A percentile compares a stretch with the other conserved stretches of the same genome.
phyloP scores from a whole-genome alignment of 2,797 vertebrate species.

The Columba guinea region DNA sequence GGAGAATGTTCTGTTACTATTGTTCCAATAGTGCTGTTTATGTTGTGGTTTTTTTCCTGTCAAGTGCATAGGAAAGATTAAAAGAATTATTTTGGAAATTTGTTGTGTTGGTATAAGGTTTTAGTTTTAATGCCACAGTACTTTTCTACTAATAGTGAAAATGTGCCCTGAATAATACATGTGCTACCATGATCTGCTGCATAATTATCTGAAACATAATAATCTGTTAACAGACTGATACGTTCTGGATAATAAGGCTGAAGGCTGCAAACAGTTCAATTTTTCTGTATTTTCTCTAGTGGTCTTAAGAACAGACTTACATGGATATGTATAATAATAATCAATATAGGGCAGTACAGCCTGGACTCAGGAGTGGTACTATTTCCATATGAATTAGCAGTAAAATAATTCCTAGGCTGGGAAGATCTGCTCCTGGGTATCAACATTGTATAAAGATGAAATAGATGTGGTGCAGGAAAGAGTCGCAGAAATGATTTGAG shows the following conservation, averaged over 20 bases:
- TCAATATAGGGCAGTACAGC: not conserved
- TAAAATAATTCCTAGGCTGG: not conserved
- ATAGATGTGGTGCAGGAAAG: not conserved
- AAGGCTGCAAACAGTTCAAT: not conserved
- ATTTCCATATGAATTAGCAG: not conserved
- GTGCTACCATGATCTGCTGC: not conserved
- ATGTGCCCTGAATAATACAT: not conserved
- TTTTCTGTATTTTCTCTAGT: not conserved
- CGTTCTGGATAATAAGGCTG: not conserved
- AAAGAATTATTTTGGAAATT: not conserved
- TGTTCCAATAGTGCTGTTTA: not conserved
- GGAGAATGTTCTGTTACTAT: not conserved
- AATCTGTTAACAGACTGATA: not conserved
- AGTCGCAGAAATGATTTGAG: not conserved
- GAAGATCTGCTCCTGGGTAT: not conserved
- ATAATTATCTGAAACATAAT: not conserved
- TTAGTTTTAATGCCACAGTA: not conserved
- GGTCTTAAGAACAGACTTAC: not conserved
- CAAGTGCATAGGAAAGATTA: not conserved
- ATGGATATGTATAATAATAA: not conserved
- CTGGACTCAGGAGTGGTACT: not conserved
- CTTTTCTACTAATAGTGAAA: not conserved
- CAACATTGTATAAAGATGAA: not conserved
- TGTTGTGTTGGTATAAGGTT: not conserved
- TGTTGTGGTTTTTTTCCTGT: not conserved